Conservation (phyloP, 2,797 vertebrate genomes). For the Mormyrus hasselquistii region DNA sequence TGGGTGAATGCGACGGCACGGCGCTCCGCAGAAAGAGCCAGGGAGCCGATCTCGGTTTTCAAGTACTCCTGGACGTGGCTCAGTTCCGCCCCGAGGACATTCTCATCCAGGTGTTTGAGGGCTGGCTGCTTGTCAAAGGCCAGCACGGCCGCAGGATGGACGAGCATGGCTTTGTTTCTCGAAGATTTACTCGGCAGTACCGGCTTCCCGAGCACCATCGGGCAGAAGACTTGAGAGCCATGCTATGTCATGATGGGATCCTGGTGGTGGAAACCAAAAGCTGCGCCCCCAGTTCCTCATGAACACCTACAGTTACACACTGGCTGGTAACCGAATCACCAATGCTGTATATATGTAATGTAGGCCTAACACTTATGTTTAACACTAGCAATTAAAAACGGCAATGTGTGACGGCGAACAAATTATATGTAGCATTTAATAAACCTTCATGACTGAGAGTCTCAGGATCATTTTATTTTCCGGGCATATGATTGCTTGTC, state of each 20-base stretch:
- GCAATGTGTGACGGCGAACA: background rate
- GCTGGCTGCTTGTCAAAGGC: conserved; percentile 72
- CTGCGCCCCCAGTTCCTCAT: background rate
- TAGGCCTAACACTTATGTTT: background rate
- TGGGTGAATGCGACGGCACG: background rate
- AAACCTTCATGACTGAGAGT: background rate
- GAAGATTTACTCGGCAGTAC: conserved; percentile 72
- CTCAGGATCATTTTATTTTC: background rate
- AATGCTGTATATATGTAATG: background rate
- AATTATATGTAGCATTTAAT: background rate
- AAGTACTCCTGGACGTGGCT: conserved; percentile 67
- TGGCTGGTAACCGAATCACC: background rate
- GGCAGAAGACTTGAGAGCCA: conserved; percentile 59
- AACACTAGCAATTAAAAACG: background rate
- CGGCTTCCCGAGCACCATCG: conserved; percentile 58
- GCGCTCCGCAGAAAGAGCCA: rapidly evolving
- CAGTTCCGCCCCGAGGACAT: conserved; percentile 76
- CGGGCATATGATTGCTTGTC: background rate
- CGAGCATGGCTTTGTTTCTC: conserved; percentile 68
- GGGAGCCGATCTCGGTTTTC: conserved; percentile 44
- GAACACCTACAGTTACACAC: background rate
- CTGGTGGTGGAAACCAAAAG: conserved; percentile 68
- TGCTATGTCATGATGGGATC: conserved; percentile 74
- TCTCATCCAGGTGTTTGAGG: conserved; percentile 74
- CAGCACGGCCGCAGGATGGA: conserved; percentile 70